These are phyloP conservation scores for Plestiodon gilberti DNA, from an alignment of 2,113 vertebrate genomes.

Conservation along the genomic window DNA sequence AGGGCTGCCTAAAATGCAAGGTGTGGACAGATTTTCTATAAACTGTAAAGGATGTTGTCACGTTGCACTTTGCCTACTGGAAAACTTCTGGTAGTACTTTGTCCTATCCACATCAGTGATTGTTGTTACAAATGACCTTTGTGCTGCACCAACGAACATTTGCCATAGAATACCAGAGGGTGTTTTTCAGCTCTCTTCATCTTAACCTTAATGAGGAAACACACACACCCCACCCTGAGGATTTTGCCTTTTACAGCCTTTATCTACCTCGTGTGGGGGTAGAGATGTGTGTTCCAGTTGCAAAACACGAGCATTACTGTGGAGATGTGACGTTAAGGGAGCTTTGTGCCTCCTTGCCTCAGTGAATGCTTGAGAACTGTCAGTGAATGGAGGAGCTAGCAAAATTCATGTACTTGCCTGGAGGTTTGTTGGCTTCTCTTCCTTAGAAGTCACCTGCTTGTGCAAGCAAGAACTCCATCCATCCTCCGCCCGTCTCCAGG, in stretches of 20 bases:
- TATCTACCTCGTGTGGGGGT: slow-evolving; percentile 40
- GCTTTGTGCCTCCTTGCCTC: slow-evolving; percentile 19
- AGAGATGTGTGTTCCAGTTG: slow-evolving; percentile 42
- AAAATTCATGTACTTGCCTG: slow-evolving; percentile 29
- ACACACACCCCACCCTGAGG: neutral
- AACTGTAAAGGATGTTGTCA: neutral
- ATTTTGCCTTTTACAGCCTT: neutral
- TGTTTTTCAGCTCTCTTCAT: neutral
- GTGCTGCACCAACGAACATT: neutral
- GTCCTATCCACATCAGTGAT: neutral
- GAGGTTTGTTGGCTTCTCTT: slow-evolving; percentile 29
- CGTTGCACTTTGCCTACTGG: neutral
- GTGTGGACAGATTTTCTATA: accelerated
- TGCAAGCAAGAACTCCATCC: slow-evolving; percentile 54
- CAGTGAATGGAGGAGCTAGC: slow-evolving; percentile 29
- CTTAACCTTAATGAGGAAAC: slow-evolving; percentile 4
- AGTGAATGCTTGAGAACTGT: slow-evolving; percentile 3
- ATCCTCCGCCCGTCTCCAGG: slow-evolving; percentile 47
- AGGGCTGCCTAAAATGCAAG: neutral
- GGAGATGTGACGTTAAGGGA: neutral
- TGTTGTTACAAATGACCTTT: neutral
- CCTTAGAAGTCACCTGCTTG: slow-evolving; percentile 42
- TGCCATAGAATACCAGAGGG: neutral
- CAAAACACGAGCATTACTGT: slow-evolving; percentile 38
- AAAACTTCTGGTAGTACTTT: neutral